Percentiles rank a stretch among this genome's conserved stretches.
Evolutionary conservation across 1,140 invertebrate genomes (phyloP).

Genomic region (Vollenhovia emeryi): DNA sequence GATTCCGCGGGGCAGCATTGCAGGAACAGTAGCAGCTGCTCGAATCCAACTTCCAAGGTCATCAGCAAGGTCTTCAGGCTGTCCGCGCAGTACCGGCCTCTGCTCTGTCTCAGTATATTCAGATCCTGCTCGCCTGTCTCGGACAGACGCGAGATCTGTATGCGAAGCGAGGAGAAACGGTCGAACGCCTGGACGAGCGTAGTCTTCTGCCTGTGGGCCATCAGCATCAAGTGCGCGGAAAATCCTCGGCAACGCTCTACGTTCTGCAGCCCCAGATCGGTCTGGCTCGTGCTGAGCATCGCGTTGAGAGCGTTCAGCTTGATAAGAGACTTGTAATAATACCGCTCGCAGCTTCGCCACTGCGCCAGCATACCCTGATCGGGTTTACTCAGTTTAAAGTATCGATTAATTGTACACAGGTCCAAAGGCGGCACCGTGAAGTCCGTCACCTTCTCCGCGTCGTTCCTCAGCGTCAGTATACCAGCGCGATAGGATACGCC

Average conservation of each 20-base stretch:
- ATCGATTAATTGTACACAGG: conserved; percentile 84
- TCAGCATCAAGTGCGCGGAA: conserved; percentile 88
- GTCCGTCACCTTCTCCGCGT: conserved; percentile 78
- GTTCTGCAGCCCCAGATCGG: conserved; percentile 92
- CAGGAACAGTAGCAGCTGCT: conserved; percentile 87
- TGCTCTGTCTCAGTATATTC: conserved; percentile 69
- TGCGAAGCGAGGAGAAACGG: conserved; percentile 79
- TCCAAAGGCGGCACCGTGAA: conserved; percentile 87
- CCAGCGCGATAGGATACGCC: conserved; percentile 94
- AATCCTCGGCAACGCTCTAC: conserved; percentile 95
- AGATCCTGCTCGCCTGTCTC: conserved; percentile 40
- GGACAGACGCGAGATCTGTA: conserved; percentile 74
- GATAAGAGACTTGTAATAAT: conserved; percentile 91
- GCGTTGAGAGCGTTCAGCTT: conserved; percentile 88
- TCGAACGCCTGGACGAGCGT: conserved; percentile 78
- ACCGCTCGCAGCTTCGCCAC: conserved; percentile 91
- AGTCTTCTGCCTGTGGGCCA: conserved; percentile 85
- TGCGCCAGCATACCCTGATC: conserved; percentile 83
- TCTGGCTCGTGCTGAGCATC: conserved; percentile 88
- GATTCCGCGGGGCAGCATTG: conserved; percentile 87
- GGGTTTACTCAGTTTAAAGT: conserved; percentile 67
- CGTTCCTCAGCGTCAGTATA: conserved; percentile 83
- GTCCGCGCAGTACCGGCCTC: conserved; percentile 70
- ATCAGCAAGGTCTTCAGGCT: conserved; percentile 85
- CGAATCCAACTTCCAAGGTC: conserved; percentile 84